Conservation (phyloP, 2,113 vertebrate genomes). For the Amia ocellicauda region DNA sequence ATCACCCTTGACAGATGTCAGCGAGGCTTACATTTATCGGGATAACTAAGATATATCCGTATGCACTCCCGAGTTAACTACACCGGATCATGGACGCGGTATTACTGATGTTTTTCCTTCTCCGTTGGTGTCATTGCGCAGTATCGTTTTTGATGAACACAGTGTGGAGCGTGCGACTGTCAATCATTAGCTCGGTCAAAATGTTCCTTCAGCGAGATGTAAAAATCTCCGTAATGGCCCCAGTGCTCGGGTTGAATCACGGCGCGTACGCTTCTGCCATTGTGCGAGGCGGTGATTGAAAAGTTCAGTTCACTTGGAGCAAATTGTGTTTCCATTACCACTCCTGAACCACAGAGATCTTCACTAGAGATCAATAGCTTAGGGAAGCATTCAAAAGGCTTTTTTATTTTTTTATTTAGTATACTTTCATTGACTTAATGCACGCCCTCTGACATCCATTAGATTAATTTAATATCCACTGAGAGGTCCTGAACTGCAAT, state of each 20-base stretch:
- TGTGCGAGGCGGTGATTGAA: too few relatives aligned
- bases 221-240: too few relatives aligned
- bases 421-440: constrained; percentile 20
- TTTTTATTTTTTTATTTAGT: constrained; percentile 16
- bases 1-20: neutral
- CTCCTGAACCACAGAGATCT: neutral
- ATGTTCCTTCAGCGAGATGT: too few relatives aligned
- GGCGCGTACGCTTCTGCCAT: too few relatives aligned
- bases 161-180: neutral
- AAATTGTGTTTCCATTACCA: neutral
- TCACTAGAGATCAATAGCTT: constrained; percentile 20
- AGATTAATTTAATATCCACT: constrained; percentile 2
- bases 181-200: neutral
- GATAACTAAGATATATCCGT: too few relatives aligned
- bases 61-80: too few relatives aligned
- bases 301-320: neutral
- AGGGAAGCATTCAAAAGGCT: constrained; percentile 21
- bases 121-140: too few relatives aligned
- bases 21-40: neutral
- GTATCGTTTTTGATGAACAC: too few relatives aligned
- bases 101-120: neutral
- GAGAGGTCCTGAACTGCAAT: neutral
- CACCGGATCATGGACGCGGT: neutral
- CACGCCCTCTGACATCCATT: neutral
- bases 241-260: too few relatives aligned